Conservation (phyloP, 2,113 vertebrate genomes). For the Terrapene triunguis region DNA sequence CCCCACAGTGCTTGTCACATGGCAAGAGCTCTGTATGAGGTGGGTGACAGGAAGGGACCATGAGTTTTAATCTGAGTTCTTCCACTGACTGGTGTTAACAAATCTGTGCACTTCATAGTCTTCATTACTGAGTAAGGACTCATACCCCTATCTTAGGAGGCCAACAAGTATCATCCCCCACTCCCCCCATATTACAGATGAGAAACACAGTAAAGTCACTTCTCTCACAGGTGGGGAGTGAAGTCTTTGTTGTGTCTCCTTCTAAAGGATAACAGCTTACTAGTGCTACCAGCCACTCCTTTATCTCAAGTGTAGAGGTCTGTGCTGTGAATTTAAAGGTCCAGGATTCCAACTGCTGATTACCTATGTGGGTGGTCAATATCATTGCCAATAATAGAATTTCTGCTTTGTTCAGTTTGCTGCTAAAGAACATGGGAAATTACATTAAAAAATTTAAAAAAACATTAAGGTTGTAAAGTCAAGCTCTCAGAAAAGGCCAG, state of each 20-base stretch:
- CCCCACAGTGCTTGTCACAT: too few relatives aligned
- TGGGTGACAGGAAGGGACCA: too few relatives aligned
- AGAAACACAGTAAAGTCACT: too few relatives aligned
- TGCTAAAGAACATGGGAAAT: not conserved
- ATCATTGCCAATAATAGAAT: not conserved
- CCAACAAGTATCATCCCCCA: too few relatives aligned
- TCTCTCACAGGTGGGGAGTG: too few relatives aligned
- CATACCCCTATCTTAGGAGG: too few relatives aligned
- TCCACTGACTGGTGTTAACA: not conserved
- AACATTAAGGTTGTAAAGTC: not conserved
- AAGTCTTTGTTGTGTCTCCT: too few relatives aligned
- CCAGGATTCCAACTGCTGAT: rapidly evolving
- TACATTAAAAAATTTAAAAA: not conserved
- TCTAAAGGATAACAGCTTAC: too few relatives aligned
- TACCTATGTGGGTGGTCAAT: not conserved
- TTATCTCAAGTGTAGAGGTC: not conserved
- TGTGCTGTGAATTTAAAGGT: not conserved
- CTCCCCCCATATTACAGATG: too few relatives aligned
- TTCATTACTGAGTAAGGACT: not conserved
- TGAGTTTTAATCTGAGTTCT: not conserved
- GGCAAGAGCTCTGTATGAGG: too few relatives aligned
- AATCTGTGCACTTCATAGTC: not conserved
- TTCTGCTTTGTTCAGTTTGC: not conserved
- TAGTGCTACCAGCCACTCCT: not conserved
- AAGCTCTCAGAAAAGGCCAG: not conserved